Conservation (phyloP, 1,140 invertebrate genomes). For the Idris sp. region DNA sequence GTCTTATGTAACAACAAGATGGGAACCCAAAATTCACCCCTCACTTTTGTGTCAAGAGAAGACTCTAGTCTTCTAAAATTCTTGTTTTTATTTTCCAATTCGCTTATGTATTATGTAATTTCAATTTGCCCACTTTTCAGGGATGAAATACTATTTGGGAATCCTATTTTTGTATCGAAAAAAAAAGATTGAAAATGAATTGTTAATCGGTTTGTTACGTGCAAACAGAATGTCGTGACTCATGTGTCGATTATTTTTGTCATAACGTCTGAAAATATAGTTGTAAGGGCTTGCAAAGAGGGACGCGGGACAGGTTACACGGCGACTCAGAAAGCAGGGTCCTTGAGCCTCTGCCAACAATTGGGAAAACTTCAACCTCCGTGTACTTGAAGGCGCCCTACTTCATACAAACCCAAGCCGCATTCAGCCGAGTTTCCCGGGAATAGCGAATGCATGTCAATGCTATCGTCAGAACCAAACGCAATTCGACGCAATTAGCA, state of each 20-base stretch:
- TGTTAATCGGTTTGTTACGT: no score
- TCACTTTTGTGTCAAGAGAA: no score
- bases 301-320: constrained; percentile 13
- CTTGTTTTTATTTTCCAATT: no score
- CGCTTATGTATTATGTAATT: no score
- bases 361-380: constrained; percentile 72
- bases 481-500: no score
- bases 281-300: constrained; percentile 63
- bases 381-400: constrained; percentile 67
- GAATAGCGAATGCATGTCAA: constrained; percentile 60
- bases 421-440: constrained; percentile 50
- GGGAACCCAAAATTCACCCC: no score
- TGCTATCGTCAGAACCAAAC: constrained; percentile 45
- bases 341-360: constrained; percentile 75
- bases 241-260: constrained; percentile 74
- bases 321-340: constrained; percentile 51
- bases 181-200: no score
- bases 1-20: no score
- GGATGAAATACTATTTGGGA: no score
- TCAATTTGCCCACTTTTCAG: no score
- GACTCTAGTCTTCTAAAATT: no score
- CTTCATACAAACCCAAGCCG: constrained; percentile 50
- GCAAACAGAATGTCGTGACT: constrained; percentile 66
- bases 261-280: constrained; percentile 76
- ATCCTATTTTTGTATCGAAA: no score